phyloP scores from a whole-genome alignment of 2,797 vertebrate genomes.

The Carapus acus region DNA sequence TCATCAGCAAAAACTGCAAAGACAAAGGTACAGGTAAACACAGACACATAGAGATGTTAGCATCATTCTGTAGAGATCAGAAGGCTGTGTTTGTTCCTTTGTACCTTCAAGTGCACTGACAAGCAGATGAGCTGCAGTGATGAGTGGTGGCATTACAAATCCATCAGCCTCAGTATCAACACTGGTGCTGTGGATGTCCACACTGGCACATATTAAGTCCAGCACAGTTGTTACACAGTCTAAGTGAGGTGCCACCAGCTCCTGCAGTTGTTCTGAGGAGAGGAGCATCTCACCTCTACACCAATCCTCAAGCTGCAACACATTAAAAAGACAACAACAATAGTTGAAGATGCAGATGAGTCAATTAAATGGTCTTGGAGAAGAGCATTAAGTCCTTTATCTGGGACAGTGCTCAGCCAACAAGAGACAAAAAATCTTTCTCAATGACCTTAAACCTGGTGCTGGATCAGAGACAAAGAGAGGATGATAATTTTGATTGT shows the following conservation, averaged over 20 bases:
- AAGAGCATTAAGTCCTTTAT: too few species aligned
- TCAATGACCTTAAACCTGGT: too few species aligned
- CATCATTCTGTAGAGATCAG: background rate
- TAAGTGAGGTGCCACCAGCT: constrained; percentile 19
- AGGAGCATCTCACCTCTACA: constrained; percentile 50
- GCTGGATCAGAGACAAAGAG: too few species aligned
- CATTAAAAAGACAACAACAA: background rate
- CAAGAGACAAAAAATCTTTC: too few species aligned
- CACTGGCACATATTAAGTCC: background rate
- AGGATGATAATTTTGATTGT: too few species aligned
- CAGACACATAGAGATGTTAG: too few species aligned
- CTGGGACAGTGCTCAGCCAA: too few species aligned
- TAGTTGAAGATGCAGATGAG: too few species aligned
- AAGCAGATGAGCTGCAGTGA: constrained; percentile 71
- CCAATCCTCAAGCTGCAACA: constrained; percentile 70
- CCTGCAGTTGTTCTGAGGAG: background rate
- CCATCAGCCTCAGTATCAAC: constrained; percentile 4
- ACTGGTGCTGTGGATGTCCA: background rate
- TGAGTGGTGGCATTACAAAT: constrained; percentile 9
- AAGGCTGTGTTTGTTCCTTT: constrained; percentile 8
- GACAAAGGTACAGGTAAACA: constrained; percentile 7
- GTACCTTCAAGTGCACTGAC: constrained; percentile 85
- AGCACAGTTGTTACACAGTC: background rate
- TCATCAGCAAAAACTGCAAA: constrained; percentile 76
- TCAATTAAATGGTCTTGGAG: too few species aligned